A percentile compares a stretch with the other conserved stretches of the same genome.
Evolutionary conservation across 2,888 invertebrate species (phyloP).

Genomic region (Lithophane leautieri): DNA sequence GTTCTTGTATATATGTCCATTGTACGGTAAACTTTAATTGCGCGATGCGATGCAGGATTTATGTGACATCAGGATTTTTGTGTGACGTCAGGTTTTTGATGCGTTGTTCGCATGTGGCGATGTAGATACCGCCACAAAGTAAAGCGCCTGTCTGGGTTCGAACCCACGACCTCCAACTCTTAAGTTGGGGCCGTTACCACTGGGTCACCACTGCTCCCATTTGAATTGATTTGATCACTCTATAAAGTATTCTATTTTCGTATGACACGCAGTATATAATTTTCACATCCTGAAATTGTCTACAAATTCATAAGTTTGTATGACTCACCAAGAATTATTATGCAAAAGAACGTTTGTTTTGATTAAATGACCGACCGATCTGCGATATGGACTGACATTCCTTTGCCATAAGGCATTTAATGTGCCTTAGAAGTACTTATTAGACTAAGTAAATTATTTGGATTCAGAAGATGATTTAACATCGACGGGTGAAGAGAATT

Average conservation of each 20-base stretch:
- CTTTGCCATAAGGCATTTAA: not conserved
- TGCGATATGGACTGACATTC: slow-evolving; percentile 8
- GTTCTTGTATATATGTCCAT: too few species aligned
- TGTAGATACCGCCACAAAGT: too few species aligned
- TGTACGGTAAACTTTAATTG: too few species aligned
- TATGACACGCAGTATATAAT: not conserved
- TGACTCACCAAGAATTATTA: not conserved
- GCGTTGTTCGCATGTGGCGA: too few species aligned
- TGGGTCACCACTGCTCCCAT: too few species aligned
- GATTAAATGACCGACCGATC: slow-evolving; percentile 9
- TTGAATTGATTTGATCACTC: too few species aligned
- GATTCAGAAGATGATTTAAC: not conserved
- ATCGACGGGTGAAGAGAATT: not conserved
- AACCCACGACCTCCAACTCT: too few species aligned
- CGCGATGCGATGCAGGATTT: too few species aligned
- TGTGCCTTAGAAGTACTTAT: not conserved
- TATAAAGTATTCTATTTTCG: not conserved
- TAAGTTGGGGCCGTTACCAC: too few species aligned
- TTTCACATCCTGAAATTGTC: not conserved
- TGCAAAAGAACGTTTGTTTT: slow-evolving; percentile 10
- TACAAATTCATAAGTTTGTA: not conserved
- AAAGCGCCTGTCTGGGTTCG: too few species aligned
- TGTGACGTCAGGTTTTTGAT: too few species aligned
- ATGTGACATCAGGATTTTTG: too few species aligned
- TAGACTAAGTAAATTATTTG: not conserved